phyloP scores from a whole-genome alignment of 2,113 vertebrate species.

The Callocephalon fimbriatum region DNA sequence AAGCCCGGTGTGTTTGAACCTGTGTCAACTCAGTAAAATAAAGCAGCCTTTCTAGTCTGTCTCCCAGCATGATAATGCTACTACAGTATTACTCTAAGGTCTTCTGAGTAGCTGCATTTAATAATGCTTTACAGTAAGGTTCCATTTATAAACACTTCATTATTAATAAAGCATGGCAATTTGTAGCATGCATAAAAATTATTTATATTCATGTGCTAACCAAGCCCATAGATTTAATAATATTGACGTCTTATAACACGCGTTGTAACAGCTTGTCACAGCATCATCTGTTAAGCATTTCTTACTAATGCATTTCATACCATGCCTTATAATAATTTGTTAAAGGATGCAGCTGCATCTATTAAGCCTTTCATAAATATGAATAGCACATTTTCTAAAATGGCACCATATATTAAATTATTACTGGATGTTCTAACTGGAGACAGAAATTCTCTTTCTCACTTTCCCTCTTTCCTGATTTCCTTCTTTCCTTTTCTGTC shows the following conservation, averaged over 20 bases:
- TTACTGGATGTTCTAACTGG: slow-evolving; percentile 65
- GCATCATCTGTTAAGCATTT: slow-evolving; percentile 84
- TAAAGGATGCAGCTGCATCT: slow-evolving; percentile 79
- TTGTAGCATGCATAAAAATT: slow-evolving; percentile 73
- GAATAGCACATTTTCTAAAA: slow-evolving; percentile 79
- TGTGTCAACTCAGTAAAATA: background rate
- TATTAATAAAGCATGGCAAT: slow-evolving; percentile 77
- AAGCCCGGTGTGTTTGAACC: slow-evolving; percentile 38
- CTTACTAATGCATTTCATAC: slow-evolving; percentile 81
- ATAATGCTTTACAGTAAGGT: slow-evolving; percentile 67
- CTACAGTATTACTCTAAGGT: slow-evolving; percentile 29
- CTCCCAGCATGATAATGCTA: slow-evolving; percentile 30
- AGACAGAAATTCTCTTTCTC: slow-evolving; percentile 4
- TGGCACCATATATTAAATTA: slow-evolving; percentile 77
- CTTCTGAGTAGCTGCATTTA: slow-evolving; percentile 53
- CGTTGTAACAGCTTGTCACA: slow-evolving; percentile 81
- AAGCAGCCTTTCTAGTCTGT: slow-evolving; percentile 48
- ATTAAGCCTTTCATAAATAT: slow-evolving; percentile 80
- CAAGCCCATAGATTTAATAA: slow-evolving; percentile 84
- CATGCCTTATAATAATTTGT: slow-evolving; percentile 80
- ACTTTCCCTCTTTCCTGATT: background rate
- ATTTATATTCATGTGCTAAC: slow-evolving; percentile 82
- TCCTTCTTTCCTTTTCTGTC: background rate
- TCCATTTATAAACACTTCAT: slow-evolving; percentile 72
- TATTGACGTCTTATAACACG: slow-evolving; percentile 79